These are phyloP conservation scores for Anarsia innoxiella DNA, from an alignment of 2,888 invertebrate species.

Conservation along the genomic window DNA sequence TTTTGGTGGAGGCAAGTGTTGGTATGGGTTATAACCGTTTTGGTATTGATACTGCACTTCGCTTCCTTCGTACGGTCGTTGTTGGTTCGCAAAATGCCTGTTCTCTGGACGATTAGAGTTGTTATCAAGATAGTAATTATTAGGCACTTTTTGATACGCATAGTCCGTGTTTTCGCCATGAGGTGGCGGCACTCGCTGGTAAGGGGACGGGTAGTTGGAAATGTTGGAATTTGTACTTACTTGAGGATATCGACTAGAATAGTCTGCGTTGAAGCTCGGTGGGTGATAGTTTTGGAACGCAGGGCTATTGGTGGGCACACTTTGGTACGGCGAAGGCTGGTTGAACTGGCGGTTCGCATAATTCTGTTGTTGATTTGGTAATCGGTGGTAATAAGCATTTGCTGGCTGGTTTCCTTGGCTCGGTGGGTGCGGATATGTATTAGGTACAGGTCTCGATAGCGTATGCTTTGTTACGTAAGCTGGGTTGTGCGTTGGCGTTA, in stretches of 20 bases:
- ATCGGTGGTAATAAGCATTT: slow-evolving; percentile 60
- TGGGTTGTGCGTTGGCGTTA: slow-evolving; percentile 53
- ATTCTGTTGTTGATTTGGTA: slow-evolving; percentile 41
- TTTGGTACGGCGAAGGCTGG: slow-evolving; percentile 59
- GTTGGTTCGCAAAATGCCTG: slow-evolving; percentile 51
- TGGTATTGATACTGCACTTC: slow-evolving; percentile 47
- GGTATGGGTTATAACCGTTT: slow-evolving; percentile 75
- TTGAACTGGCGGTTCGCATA: slow-evolving; percentile 42
- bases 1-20: slow-evolving; percentile 77
- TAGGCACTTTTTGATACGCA: slow-evolving; percentile 56
- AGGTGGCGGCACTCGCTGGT: slow-evolving; percentile 77
- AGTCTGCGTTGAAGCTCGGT: slow-evolving; percentile 67
- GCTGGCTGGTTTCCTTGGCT: slow-evolving; percentile 48
- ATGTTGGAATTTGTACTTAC: slow-evolving; percentile 46
- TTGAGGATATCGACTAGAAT: slow-evolving; percentile 69
- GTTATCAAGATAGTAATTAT: slow-evolving; percentile 50
- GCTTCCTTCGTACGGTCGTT: slow-evolving; percentile 45
- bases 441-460: slow-evolving; percentile 49
- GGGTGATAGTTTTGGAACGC: slow-evolving; percentile 68
- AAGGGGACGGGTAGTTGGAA: slow-evolving; percentile 56
- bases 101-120: slow-evolving; percentile 40
- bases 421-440: slow-evolving; percentile 54
- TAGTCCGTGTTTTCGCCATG: slow-evolving; percentile 66
- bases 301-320: slow-evolving; percentile 62
- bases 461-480: slow-evolving; percentile 46